phyloP scores from a whole-genome alignment of 2,888 invertebrate genomes.

The Cosmorhoe ocellata region DNA sequence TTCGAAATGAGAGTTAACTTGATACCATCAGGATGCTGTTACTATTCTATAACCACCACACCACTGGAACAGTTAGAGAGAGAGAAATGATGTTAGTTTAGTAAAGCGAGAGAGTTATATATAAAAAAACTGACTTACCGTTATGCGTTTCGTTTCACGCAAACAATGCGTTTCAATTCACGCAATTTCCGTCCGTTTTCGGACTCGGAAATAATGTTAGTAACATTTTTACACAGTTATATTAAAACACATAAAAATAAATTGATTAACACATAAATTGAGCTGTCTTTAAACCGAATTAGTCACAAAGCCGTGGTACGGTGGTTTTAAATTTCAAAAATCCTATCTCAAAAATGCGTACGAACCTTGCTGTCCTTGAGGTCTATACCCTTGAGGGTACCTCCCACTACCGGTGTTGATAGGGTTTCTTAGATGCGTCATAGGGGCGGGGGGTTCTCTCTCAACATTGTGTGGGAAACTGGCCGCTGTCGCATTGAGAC shows the following conservation, averaged over 20 bases:
- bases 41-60: constrained; percentile 72
- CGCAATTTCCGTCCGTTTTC: constrained; percentile 34
- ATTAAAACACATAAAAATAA: constrained; percentile 47
- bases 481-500: constrained; percentile 69
- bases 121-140: constrained; percentile 65
- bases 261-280: constrained; percentile 57
- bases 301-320: constrained; percentile 74
- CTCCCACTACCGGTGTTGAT: constrained; percentile 73
- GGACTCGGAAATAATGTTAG: constrained; percentile 55
- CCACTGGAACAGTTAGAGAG: constrained; percentile 67
- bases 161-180: constrained; percentile 31
- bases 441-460: constrained; percentile 70
- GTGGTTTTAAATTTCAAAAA: constrained; percentile 55
- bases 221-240: constrained; percentile 51
- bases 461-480: constrained; percentile 71
- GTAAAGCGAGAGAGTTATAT: constrained; percentile 59
- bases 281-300: constrained; percentile 74
- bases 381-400: constrained; percentile 74
- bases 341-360: constrained; percentile 43
- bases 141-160: constrained; percentile 36
- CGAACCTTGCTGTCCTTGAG: constrained; percentile 79
- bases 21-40: constrained; percentile 43
- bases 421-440: constrained; percentile 75
- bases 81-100: constrained; percentile 53
- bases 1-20: constrained; percentile 46